These are phyloP conservation scores for Tetheella fluctuosa DNA, from an alignment of 2,888 invertebrate species.

Conservation along the genomic window DNA sequence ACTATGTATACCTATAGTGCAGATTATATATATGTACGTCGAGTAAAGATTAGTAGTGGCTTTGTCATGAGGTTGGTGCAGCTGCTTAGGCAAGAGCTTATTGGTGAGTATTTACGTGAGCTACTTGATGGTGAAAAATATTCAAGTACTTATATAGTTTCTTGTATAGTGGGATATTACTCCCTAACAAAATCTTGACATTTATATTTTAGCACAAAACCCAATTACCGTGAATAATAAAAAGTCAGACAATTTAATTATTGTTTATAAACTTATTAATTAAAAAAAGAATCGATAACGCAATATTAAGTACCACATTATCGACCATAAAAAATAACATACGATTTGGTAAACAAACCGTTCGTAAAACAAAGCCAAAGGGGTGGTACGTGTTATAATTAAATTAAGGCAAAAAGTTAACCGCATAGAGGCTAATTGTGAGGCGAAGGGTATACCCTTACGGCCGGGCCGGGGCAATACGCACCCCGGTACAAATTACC, in stretches of 20 bases:
- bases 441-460: conserved; percentile 22
- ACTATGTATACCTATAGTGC: too few relatives aligned
- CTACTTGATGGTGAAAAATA: too few relatives aligned
- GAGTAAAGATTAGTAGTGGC: not conserved
- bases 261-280: too few relatives aligned
- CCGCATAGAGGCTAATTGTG: conserved; percentile 32
- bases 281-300: not conserved
- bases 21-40: not conserved
- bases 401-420: conserved; percentile 42
- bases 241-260: too few relatives aligned
- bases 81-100: too few relatives aligned
- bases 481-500: conserved; percentile 18
- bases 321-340: not conserved
- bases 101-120: too few relatives aligned
- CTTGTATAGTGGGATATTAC: too few relatives aligned
- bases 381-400: conserved; percentile 40
- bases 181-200: too few relatives aligned
- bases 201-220: too few relatives aligned
- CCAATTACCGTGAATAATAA: too few relatives aligned
- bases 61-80: not conserved
- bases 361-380: not conserved
- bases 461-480: conserved; percentile 25
- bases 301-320: not conserved
- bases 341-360: not conserved
- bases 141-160: too few relatives aligned